A percentile compares a stretch with the other conserved stretches of the same genome.
Conservation (phyloP, 1,140 invertebrate genomes). For the Lanistes nyassanus region DNA sequence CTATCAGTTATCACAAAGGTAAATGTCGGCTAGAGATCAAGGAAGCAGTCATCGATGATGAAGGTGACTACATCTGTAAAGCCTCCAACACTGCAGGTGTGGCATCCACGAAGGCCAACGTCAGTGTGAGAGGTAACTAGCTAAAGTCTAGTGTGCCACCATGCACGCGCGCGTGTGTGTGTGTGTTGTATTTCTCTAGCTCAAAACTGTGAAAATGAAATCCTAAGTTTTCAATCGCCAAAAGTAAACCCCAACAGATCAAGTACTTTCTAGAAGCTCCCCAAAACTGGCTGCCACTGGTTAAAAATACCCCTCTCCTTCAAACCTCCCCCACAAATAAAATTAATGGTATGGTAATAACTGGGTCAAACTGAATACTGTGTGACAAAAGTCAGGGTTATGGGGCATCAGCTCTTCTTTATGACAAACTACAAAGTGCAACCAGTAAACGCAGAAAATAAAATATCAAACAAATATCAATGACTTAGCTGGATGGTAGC, state of each 20-base stretch:
- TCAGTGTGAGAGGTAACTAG: slow-evolving; percentile 55
- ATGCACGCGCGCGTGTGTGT: slow-evolving; percentile 2
- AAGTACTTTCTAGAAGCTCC: no score
- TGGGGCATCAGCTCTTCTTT: no score
- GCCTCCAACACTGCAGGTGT: slow-evolving; percentile 89
- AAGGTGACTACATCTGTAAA: slow-evolving; percentile 92
- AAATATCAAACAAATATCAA: no score
- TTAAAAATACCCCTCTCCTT: background rate
- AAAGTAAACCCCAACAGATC: background rate
- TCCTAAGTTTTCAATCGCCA: background rate
- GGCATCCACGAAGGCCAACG: slow-evolving; percentile 67
- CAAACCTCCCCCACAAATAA: no score
- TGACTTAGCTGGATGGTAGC: no score
- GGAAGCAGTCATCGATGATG: slow-evolving; percentile 92
- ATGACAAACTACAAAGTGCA: no score
- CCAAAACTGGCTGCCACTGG: no score
- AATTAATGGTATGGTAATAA: no score
- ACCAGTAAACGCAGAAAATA: no score
- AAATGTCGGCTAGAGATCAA: slow-evolving; percentile 82
- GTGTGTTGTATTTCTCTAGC: background rate
- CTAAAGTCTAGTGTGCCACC: background rate
- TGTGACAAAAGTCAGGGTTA: no score
- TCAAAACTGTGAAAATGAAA: background rate
- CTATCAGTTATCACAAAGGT: slow-evolving; percentile 41
- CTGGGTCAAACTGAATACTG: no score